A percentile compares a stretch with the other conserved stretches of the same genome.
Conservation (phyloP, 2,113 vertebrate species). For the Columba livia region DNA sequence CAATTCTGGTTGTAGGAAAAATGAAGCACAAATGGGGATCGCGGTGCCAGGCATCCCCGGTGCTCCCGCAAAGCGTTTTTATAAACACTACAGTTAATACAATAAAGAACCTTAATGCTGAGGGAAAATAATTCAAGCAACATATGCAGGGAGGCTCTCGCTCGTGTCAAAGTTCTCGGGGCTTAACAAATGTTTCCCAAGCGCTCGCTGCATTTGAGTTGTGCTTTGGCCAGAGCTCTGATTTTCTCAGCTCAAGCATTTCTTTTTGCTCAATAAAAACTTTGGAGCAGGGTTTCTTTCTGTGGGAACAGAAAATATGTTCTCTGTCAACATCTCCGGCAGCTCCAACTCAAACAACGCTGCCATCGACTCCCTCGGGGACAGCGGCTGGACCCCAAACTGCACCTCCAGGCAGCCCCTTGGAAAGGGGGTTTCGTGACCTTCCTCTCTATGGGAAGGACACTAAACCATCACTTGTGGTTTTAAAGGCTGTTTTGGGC, state of each 20-base stretch:
- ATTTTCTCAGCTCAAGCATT: neutral
- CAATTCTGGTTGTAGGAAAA: neutral
- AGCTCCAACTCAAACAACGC: constrained; percentile 5
- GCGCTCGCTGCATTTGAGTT: neutral
- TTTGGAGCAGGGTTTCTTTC: neutral
- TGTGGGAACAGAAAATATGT: constrained; percentile 32
- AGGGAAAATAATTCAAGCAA: neutral
- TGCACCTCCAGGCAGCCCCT: neutral
- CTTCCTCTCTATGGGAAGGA: neutral
- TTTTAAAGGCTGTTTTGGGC: neutral
- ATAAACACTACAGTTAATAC: neutral
- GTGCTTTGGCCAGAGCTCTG: neutral
- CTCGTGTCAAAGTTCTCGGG: neutral
- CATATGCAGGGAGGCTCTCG: neutral
- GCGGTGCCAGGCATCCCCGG: accelerated
- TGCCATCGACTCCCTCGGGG: neutral
- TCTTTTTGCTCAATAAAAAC: neutral
- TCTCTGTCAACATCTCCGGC: neutral
- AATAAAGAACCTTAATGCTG: neutral
- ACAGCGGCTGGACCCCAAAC: neutral
- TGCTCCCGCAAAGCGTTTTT: neutral
- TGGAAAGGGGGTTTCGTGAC: neutral
- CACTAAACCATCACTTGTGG: neutral
- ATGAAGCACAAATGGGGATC: neutral
- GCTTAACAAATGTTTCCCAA: neutral